Conservation (phyloP, 2,797 vertebrate species). For the Coendou prehensilis region DNA sequence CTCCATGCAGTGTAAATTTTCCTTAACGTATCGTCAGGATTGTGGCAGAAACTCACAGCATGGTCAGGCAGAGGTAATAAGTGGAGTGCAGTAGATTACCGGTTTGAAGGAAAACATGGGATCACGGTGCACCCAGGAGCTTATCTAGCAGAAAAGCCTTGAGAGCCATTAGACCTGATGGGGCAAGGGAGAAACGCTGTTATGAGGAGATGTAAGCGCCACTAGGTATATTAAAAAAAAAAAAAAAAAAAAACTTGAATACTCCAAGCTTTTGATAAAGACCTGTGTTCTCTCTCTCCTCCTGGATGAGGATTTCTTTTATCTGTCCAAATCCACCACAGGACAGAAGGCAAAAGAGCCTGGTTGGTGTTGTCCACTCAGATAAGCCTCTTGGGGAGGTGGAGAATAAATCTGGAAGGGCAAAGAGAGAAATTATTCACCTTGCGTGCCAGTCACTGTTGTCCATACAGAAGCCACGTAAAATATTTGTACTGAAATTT, state of each 20-base stretch:
- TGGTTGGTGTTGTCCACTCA: neutral
- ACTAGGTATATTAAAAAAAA: neutral
- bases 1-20: neutral
- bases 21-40: neutral
- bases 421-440: neutral
- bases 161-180: neutral
- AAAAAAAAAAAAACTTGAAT: neutral
- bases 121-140: neutral
- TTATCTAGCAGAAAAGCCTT: neutral
- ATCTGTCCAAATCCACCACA: neutral
- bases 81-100: neutral
- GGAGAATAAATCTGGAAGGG: neutral
- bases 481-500: neutral
- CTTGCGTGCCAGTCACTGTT: neutral
- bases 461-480: neutral
- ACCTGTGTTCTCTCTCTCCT: neutral
- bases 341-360: neutral
- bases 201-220: neutral
- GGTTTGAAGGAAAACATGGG: neutral
- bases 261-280: neutral
- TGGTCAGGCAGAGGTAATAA: neutral
- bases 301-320: neutral
- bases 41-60: neutral
- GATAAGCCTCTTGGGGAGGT: neutral
- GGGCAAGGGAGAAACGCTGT: neutral